These are phyloP conservation scores for Chlorops oryzae DNA, from an alignment of 1,140 invertebrate species.

Conservation along the genomic window DNA sequence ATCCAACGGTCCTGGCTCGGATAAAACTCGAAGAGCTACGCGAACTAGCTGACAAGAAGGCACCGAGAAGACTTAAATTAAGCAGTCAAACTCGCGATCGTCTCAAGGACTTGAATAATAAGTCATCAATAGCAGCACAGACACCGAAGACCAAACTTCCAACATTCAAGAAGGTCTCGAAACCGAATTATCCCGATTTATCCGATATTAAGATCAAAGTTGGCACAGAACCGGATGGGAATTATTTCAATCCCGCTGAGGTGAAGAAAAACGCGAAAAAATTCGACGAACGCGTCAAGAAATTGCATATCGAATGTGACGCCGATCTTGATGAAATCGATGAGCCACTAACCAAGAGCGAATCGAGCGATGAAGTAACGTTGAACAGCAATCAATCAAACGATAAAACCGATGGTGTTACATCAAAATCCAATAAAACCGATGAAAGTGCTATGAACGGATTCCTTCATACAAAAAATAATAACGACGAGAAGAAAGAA, in stretches of 20 bases:
- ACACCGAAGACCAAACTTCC: slow-evolving; percentile 15
- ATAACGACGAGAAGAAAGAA: background rate
- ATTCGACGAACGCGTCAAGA: slow-evolving; percentile 44
- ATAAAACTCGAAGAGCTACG: slow-evolving; percentile 35
- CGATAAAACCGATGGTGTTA: too few species aligned
- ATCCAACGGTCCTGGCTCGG: slow-evolving; percentile 38
- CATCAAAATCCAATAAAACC: too few species aligned
- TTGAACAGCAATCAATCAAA: slow-evolving; percentile 7
- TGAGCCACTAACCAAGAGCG: slow-evolving; percentile 36
- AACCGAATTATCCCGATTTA: slow-evolving; percentile 45
- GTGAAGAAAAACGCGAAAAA: slow-evolving; percentile 44
- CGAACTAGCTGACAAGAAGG: slow-evolving; percentile 21
- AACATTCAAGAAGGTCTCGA: slow-evolving; percentile 39
- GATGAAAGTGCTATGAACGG: background rate
- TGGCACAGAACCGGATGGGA: slow-evolving; percentile 28
- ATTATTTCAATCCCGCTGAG: slow-evolving; percentile 36
- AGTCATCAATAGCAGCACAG: slow-evolving; percentile 5
- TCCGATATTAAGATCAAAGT: slow-evolving; percentile 41
- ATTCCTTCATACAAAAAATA: slow-evolving; percentile 1
- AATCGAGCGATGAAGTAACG: slow-evolving; percentile 37
- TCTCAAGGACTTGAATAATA: slow-evolving; percentile 21
- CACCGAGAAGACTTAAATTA: slow-evolving; percentile 18
- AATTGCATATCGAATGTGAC: slow-evolving; percentile 40
- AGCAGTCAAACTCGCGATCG: slow-evolving; percentile 13
- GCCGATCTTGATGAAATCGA: slow-evolving; percentile 45